A percentile compares a stretch with the other conserved stretches of the same genome.
phyloP scores from a whole-genome alignment of 2,888 invertebrate species.

The Celastrina argiolus region DNA sequence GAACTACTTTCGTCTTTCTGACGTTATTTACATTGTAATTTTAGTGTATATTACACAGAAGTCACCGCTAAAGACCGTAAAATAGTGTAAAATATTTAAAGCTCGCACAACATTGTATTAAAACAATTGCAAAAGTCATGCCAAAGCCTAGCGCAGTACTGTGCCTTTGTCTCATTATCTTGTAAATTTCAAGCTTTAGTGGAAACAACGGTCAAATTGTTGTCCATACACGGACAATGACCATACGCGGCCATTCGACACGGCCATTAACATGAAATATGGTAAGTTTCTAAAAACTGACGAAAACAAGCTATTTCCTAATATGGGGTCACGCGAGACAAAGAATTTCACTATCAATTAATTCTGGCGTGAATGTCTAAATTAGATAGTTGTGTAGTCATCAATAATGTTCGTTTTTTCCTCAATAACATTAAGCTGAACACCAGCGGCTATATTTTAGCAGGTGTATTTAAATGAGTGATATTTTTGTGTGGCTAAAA shows the following conservation, averaged over 20 bases:
- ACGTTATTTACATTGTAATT: background rate
- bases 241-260: background rate
- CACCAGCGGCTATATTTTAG: too few relatives aligned
- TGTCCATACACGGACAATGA: background rate
- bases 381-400: background rate
- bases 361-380: background rate
- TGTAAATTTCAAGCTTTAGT: background rate
- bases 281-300: constrained; percentile 1
- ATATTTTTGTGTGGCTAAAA: too few relatives aligned
- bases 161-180: constrained; percentile 18
- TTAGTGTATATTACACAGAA: background rate
- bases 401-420: background rate
- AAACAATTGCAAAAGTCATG: constrained; percentile 4
- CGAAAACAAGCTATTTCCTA: background rate
- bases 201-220: background rate
- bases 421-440: background rate
- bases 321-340: background rate
- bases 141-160: background rate
- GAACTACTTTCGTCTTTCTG: background rate
- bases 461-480: too few relatives aligned
- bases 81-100: background rate
- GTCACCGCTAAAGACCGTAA: background rate
- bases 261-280: background rate
- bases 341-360: constrained; percentile 1
- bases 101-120: background rate